Evolutionary conservation across 2,113 vertebrate genomes (phyloP).

Genomic region (Origma solitaria): DNA sequence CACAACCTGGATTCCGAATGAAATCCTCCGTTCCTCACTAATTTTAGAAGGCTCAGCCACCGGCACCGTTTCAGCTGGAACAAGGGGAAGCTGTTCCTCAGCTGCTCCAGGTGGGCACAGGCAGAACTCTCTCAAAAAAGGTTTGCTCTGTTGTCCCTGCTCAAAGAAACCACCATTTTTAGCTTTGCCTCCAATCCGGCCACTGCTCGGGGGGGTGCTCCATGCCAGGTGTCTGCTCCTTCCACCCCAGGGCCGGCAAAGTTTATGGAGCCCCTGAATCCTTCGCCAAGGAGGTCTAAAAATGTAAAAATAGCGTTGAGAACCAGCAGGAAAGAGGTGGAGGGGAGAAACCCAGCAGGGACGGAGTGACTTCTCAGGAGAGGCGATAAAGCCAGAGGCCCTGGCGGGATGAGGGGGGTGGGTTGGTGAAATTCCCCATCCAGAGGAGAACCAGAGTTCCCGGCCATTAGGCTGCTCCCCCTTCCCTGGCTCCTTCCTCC

Average conservation of each 20-base stretch:
- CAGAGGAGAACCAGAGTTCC: background rate
- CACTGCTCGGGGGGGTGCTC: background rate
- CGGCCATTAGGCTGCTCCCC: conserved; percentile 15
- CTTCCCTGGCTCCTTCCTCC: background rate
- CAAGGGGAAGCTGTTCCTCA: background rate
- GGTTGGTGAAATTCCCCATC: background rate
- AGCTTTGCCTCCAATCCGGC: background rate
- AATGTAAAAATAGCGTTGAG: conserved; percentile 1
- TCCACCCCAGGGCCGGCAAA: conserved; percentile 18
- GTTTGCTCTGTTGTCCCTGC: conserved; percentile 7
- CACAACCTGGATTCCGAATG: background rate
- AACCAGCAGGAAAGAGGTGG: background rate
- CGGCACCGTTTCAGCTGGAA: background rate
- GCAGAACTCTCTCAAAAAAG: background rate
- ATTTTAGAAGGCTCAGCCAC: background rate
- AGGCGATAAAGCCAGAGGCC: background rate
- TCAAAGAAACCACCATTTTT: background rate
- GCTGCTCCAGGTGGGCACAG: background rate
- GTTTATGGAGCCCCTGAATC: background rate
- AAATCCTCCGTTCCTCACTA: background rate
- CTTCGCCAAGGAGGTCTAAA: background rate
- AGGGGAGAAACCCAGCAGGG: background rate
- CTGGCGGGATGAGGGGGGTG: background rate
- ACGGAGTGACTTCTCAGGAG: background rate
- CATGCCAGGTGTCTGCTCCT: background rate